Percentiles rank a stretch among this genome's conserved stretches.
phyloP scores from a whole-genome alignment of 2,888 invertebrate species.

The Hydropsyche betteni region DNA sequence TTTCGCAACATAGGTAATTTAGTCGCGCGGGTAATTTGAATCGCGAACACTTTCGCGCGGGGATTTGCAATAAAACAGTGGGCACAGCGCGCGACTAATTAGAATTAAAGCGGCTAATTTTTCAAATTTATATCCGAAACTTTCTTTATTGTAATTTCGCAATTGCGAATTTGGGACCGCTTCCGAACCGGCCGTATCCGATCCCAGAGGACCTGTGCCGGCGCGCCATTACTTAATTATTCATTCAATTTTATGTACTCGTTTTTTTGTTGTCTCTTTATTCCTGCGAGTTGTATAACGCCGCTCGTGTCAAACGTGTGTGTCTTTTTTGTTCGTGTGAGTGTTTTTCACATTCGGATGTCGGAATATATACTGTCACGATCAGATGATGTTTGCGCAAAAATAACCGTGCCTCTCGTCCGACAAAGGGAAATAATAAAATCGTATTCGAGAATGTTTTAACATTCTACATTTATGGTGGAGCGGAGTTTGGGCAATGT shows the following conservation, averaged over 20 bases:
- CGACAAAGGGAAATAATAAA: slow-evolving; percentile 27
- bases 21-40: slow-evolving; percentile 2
- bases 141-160: slow-evolving; percentile 17
- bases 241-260: too few species aligned
- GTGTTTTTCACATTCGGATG: not conserved
- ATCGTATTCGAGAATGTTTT: slow-evolving; percentile 17
- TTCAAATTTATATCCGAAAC: slow-evolving; percentile 9
- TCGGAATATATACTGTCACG: slow-evolving; percentile 21
- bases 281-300: too few species aligned
- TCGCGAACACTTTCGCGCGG: not conserved
- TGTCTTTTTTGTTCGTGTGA: too few species aligned
- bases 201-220: too few species aligned
- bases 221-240: too few species aligned
- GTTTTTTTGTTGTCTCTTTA: too few species aligned
- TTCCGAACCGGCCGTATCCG: not conserved
- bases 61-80: slow-evolving; percentile 17
- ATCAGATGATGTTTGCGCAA: slow-evolving; percentile 20
- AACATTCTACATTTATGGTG: slow-evolving; percentile 15
- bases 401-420: slow-evolving; percentile 1
- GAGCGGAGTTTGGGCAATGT: slow-evolving; percentile 1
- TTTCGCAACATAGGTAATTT: slow-evolving; percentile 7
- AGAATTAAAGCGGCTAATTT: slow-evolving; percentile 20
- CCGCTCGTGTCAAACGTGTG: too few species aligned
- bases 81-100: slow-evolving; percentile 22
- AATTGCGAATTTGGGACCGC: slow-evolving; percentile 9